phyloP scores from a whole-genome alignment of 2,888 invertebrate species.

The Dascillus cervinus region DNA sequence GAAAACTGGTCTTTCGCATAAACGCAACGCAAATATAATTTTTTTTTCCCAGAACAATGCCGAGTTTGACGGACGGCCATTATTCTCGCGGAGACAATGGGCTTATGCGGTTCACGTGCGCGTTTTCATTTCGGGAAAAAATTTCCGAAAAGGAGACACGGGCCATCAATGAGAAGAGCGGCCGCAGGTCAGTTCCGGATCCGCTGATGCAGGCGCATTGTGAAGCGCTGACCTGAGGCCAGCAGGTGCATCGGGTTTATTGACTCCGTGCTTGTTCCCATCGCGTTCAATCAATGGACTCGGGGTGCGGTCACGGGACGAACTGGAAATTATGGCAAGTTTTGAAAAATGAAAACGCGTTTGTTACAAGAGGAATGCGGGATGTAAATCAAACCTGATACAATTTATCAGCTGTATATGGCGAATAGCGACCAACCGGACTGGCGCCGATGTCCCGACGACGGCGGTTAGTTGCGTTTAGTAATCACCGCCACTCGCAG shows the following conservation, averaged over 20 bases:
- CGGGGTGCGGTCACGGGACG: constrained; percentile 26
- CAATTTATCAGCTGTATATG: constrained; percentile 42
- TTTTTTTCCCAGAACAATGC: constrained; percentile 30
- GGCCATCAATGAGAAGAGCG: constrained; percentile 8
- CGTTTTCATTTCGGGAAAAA: too few species aligned
- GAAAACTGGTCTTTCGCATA: constrained; percentile 37
- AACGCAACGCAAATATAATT: constrained; percentile 33
- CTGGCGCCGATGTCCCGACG: constrained; percentile 32
- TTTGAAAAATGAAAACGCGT: constrained; percentile 42
- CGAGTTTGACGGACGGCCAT: constrained; percentile 27
- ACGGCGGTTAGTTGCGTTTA: too few species aligned
- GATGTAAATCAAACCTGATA: constrained; percentile 44
- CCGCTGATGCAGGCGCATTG: constrained; percentile 23
- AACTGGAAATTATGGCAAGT: constrained; percentile 29
- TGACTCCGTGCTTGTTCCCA: constrained; percentile 37
- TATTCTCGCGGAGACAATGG: too few species aligned
- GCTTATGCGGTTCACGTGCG: too few species aligned
- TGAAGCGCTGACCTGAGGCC: constrained; percentile 40
- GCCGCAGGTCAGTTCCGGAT: constrained; percentile 26
- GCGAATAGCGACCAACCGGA: constrained; percentile 32
- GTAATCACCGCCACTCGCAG: too few species aligned
- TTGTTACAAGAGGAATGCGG: constrained; percentile 41
- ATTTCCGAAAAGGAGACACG: neutral
- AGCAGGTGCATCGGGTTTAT: constrained; percentile 45
- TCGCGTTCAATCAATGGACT: constrained; percentile 29